Base-by-base conservation (phyloP, 2,797 vertebrate species). In the Holocentrus rufus region DNA sequence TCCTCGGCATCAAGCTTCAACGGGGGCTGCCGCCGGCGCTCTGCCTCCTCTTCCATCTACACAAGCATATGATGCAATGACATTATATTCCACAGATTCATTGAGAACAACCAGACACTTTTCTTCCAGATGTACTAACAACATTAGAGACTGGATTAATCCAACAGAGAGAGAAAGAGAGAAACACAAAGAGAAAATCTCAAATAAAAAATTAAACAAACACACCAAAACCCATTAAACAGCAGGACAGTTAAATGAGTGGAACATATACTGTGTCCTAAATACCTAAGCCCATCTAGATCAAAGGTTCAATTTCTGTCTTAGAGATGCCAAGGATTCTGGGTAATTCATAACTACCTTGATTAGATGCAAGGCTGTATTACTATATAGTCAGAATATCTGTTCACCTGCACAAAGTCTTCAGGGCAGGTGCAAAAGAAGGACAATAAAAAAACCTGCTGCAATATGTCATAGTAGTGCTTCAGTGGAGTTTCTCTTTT, bases 11-110 rank as follows among this genome's bases (percentile, higher is more conserved):
- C 97, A 2, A 96, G 95, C 76, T 98, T 99, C 79, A 97, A 93
- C 39, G 97, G 97, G 20, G 96, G 96, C 76, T 94, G 94, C 42
- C 96, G 95, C 65, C 95, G 93, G 65, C 97, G 96, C 75, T 97
- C 95, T n/a, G 97, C 97, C 81, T 98, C 98, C 77, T 99, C 97
- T 84, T 99, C 98, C 96, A 99, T 97, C 97, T 99, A 67, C 64
- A 63, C 2, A 68, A 59, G 65, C 15, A 69, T 23, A 50, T 64
- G 20, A 58, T 39, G 15, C 1, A 34, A 60, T 46, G 23, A 49
- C 39, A 39, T 20, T 22, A 39, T 9, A 10, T 17, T 34, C 4
- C 56, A 34, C 31, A 34, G 17, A 2, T 30, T n/a, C n/a, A 39
- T 58, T 58, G 11, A 20, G 36, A 58, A 20, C n/a, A n/a, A n/a